A percentile compares a stretch with the other conserved stretches of the same genome.
Evolutionary conservation across 2,797 vertebrate species (phyloP).

Genomic region (Tolypeutes matacus): DNA sequence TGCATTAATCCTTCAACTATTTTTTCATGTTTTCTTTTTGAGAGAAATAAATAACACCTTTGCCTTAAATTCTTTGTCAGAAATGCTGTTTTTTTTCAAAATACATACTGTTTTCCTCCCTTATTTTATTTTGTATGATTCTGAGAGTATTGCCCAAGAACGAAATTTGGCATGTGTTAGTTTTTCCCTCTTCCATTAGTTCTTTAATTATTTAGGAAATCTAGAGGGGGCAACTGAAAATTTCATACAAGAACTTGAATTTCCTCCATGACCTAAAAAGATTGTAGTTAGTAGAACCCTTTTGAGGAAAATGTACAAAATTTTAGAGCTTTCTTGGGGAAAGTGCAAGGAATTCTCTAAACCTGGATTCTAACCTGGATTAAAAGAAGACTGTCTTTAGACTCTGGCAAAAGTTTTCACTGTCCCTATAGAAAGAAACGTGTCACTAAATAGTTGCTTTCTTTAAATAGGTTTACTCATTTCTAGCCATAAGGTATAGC

Average conservation of each 20-base stretch:
- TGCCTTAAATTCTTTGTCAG: neutral
- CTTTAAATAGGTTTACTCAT: neutral
- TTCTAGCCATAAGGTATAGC: neutral
- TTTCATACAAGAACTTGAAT: neutral
- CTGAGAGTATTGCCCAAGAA: neutral
- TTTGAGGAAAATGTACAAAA: conserved; percentile 46
- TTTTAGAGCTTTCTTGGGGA: conserved; percentile 43
- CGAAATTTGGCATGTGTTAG: neutral
- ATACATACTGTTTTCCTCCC: neutral
- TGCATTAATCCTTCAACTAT: neutral
- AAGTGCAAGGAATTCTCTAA: conserved; percentile 43
- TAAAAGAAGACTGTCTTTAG: neutral
- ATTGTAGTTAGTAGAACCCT: conserved; percentile 24
- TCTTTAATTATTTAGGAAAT: conserved; percentile 54
- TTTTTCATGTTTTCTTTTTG: neutral
- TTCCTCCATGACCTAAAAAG: neutral
- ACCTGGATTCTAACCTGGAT: neutral
- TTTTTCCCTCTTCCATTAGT: neutral
- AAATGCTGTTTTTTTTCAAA: conserved; percentile 56
- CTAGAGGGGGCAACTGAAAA: conserved; percentile 13
- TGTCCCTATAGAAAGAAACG: neutral
- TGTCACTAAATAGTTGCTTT: neutral
- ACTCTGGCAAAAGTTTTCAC: neutral
- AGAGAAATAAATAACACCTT: neutral
- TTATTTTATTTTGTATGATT: neutral